Base-by-base conservation (phyloP, 2,797 vertebrate genomes). In the Myiotriccus ornatus region DNA sequence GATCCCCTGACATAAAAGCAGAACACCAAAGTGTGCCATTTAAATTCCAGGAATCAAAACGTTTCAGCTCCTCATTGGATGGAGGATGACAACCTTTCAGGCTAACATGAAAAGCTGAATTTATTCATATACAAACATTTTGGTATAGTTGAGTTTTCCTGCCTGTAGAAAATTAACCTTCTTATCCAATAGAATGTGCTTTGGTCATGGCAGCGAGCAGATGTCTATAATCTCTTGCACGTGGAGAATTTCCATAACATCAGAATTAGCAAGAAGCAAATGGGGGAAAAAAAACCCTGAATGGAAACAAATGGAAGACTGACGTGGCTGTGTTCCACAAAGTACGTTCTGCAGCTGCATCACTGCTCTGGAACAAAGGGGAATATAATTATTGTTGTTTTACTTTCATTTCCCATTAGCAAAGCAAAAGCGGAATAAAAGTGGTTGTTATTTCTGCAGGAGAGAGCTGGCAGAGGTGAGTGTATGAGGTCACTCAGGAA, bases 261-360 rank as follows among this genome's bases (percentile, higher is more conserved):
- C 91, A 95, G 89, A 95, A 95, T 96, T 96, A 94, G 57, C 87
- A 96, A 94, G 90, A 81, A 94, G 63, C 75, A 94, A 94, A 92
- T 62, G 76, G 73, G 46, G 52, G 0, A 16, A 85, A 94, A 89
- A 92, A 20, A 18, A 0, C 27, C 44, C 68, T 91, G 94, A 93
- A 96, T 69, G 62, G 85, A 94, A 93, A 93, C 90, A 93, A 95
- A 94, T 86, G 82, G 88, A 90, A 91, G 85, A 94, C 79, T 55
- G 82, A 93, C 15, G 3, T 78, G 95, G 79, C 87, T 81, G 73
- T 1, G 43, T 86, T 96, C 93, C 79, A 90, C 80, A 47, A 69
- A 95, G 83, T 79, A 75, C 11, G 0, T 94, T 92, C 83, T 88
- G 85, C 95, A 96, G 95, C 94, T 94, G 96, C 93, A 90, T 73